phyloP scores from a whole-genome alignment of 2,888 invertebrate genomes.

The Tolmerus cingulatus region DNA sequence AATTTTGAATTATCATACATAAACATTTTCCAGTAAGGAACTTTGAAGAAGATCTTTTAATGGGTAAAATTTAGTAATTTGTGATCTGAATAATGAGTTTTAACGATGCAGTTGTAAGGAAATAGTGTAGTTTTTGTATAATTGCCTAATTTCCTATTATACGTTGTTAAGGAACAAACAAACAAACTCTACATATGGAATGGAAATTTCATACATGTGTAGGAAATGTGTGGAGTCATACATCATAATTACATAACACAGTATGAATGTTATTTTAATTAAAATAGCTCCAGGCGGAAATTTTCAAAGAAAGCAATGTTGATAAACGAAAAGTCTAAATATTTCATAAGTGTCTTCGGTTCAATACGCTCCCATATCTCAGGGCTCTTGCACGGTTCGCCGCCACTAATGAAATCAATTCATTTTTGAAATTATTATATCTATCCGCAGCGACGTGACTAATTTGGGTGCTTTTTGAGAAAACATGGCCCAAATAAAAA shows the following conservation, averaged over 20 bases:
- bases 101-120: too few species aligned
- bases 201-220: too few species aligned
- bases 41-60: too few species aligned
- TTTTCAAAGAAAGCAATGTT: not conserved
- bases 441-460: slow-evolving; percentile 4
- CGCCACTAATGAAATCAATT: slow-evolving; percentile 21
- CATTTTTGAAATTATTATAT: slow-evolving; percentile 14
- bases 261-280: not conserved
- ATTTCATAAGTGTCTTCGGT: not conserved
- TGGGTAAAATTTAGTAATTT: too few species aligned
- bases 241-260: not conserved
- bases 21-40: too few species aligned
- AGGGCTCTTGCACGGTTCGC: not conserved
- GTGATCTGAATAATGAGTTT: too few species aligned
- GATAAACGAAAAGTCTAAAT: not conserved
- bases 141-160: too few species aligned
- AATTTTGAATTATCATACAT: too few species aligned
- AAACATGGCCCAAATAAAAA: slow-evolving; percentile 24
- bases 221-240: too few species aligned
- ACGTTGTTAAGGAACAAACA: too few species aligned
- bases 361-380: not conserved
- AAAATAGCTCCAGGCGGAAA: not conserved
- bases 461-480: slow-evolving; percentile 2
- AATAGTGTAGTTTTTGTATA: too few species aligned
- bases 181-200: too few species aligned